Evolutionary conservation across 2,797 vertebrate genomes (phyloP), one percentile per base, ranked within the genome.

Genomic region (Crax fasciolata): DNA sequence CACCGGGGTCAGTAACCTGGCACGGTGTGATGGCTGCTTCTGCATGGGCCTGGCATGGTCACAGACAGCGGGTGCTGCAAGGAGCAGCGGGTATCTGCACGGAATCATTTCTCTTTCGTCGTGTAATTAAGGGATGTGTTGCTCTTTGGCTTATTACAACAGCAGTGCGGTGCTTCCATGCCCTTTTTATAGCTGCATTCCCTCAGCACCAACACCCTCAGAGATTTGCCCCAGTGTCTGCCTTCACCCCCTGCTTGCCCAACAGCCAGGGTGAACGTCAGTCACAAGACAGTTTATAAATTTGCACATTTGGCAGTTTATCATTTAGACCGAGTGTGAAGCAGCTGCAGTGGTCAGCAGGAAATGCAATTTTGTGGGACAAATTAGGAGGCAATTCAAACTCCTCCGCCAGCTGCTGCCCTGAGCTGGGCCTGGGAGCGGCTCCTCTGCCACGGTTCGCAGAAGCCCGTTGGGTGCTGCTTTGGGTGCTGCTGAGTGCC

Each of bases 91-190:
- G 8, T 27, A 63, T 9, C 61, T 30, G 39, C 17, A 20, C 16
- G 19, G 27, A 30, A 30, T 14, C 9, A 20, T 9, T 30, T 19
- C 28, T 30, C 27, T 30, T 54, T n/a, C 14, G 9, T 12, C 19
- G 20, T 11, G 28, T 11, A 16, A 5, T 61, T 15, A 6, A 6
- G 8, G 27, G 32, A 2, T n/a, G 1, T 5, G 28, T 11, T 55
- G 52, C 25, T 77, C 48, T 59, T 39, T 57, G 44, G 57, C 28
- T 80, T 72, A 35, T 71, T 41, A 15, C 3, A 4, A 4, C 17
- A 15, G 7, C 0, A 1, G 8, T 21, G 5, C 1, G 21, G 51
- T 11, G 43, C 9, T 8, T 14, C 15, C 32, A 35, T 21, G 9
- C 18, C 14, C 23, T 43, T 87, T 71, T 51, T 15, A 46, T 1